A percentile compares a stretch with the other conserved stretches of the same genome.
Evolutionary conservation across 2,797 vertebrate species (phyloP).

Genomic region (Tokudaia muenninki): DNA sequence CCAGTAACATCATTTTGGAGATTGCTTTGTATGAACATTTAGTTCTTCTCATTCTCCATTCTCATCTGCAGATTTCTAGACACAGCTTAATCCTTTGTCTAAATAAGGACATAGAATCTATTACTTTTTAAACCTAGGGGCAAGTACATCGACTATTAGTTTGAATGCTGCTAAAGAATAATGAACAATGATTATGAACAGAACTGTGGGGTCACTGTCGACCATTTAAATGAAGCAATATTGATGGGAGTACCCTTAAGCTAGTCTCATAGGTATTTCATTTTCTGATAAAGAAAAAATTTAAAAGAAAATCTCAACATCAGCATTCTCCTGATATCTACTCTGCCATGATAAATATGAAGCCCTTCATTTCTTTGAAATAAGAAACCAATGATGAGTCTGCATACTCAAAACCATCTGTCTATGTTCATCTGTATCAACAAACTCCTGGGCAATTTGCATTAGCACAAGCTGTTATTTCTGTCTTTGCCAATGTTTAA

Average conservation of each 20-base stretch:
- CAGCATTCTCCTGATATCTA: conserved; percentile 66
- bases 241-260: not conserved
- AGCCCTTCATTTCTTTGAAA: conserved; percentile 77
- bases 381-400: conserved; percentile 82
- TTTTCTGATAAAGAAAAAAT: not conserved
- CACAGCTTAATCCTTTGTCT: not conserved
- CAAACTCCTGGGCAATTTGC: conserved; percentile 83
- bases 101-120: not conserved
- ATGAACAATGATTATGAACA: not conserved
- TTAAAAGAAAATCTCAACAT: not conserved
- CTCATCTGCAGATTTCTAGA: not conserved
- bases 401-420: conserved; percentile 85
- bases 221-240: not conserved
- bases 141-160: not conserved
- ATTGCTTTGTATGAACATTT: not conserved
- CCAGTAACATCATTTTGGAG: not conserved
- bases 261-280: not conserved
- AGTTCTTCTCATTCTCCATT: not conserved
- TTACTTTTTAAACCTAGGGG: not conserved
- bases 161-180: not conserved
- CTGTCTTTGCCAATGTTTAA: conserved; percentile 80
- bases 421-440: conserved; percentile 82
- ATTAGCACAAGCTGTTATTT: conserved; percentile 85
- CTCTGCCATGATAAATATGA: conserved; percentile 62
- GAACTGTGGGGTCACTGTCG: not conserved